Evolutionary conservation across 2,888 invertebrate species (phyloP), one percentile per base, ranked within the genome.

Genomic region (Stratiomys singularior): DNA sequence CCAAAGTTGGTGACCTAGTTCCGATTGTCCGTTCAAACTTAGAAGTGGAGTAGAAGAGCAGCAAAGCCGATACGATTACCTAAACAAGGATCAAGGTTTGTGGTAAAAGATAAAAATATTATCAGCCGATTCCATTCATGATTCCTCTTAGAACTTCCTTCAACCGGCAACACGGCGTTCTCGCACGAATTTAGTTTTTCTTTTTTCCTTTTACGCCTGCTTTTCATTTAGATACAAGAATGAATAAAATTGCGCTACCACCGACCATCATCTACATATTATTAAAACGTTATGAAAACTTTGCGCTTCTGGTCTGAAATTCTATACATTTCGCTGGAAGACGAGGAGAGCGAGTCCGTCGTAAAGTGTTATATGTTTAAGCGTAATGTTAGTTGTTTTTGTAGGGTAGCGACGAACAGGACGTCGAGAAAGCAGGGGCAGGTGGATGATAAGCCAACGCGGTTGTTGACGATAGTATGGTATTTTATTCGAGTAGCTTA

Each of bases 201-300:
- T n/a, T 52, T n/a, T 37, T 37, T 37, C 9, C 37, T 37, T 37
- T 9, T 37, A 37, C 37, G 37, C 37, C 9, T 37, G 37, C 37
- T 37, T 5, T 37, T 37, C 15, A 52, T 52, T 52, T 52, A 4
- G 18, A 52, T 52, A 52, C 18, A 18, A 52, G 52, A 52, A 5
- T n/a, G 52, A 52, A 52, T 52, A 52, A 52, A 52, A 52, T 18
- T 15, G 52, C 52, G 52, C 52, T 37, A 37, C 37, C 52, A 52
- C 52, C 52, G 15, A 18, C 52, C 52, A 52, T 52, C 52, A 52
- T 52, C 52, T 52, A 52, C 52, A 52, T 13, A 52, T 52, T 52
- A 52, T 52, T 52, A 52, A 52, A 52, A 52, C 52, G 52, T 52
- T 52, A 52, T 52, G 52, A 52, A 52, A 52, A 52, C 52, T 52